Conservation (phyloP, 1,140 invertebrate species). For the Calephelis virginiensis region DNA sequence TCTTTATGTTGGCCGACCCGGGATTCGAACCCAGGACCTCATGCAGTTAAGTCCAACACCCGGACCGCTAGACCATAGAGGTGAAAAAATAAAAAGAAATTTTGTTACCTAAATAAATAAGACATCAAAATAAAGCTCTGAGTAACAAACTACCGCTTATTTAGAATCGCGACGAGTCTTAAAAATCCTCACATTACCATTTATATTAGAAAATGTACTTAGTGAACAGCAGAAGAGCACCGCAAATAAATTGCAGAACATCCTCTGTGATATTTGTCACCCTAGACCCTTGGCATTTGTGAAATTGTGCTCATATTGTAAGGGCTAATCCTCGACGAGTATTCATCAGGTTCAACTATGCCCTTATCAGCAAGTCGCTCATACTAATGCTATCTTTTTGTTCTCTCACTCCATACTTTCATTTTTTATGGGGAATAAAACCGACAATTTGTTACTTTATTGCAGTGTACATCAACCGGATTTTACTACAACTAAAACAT, state of each 20-base stretch:
- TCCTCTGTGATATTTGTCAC: constrained; percentile 60
- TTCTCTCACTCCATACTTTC: neutral
- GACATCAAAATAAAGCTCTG: constrained; percentile 11
- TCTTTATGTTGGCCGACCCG: too few relatives aligned
- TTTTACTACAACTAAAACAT: too few relatives aligned
- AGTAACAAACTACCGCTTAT: constrained; percentile 22
- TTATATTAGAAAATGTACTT: constrained; percentile 67
- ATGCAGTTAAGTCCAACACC: too few relatives aligned
- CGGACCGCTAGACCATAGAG: too few relatives aligned
- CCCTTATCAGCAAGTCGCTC: constrained; percentile 48
- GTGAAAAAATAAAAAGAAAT: too few relatives aligned
- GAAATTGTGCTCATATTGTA: constrained; percentile 72
- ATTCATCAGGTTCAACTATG: constrained; percentile 64
- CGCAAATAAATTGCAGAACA: constrained; percentile 50
- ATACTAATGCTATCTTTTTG: constrained; percentile 9
- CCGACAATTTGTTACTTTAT: too few relatives aligned
- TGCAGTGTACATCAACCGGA: too few relatives aligned
- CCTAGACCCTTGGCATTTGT: constrained; percentile 50
- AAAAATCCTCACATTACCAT: constrained; percentile 59
- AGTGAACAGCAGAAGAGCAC: constrained; percentile 22
- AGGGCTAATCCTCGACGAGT: constrained; percentile 63
- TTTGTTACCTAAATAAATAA: constrained; percentile 21
- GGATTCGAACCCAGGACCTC: too few relatives aligned
- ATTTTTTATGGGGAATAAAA: too few relatives aligned
- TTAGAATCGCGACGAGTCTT: constrained; percentile 37